These are phyloP conservation scores for Artibeus jamaicensis DNA, from an alignment of 2,797 vertebrate species.

Conservation along the genomic window DNA sequence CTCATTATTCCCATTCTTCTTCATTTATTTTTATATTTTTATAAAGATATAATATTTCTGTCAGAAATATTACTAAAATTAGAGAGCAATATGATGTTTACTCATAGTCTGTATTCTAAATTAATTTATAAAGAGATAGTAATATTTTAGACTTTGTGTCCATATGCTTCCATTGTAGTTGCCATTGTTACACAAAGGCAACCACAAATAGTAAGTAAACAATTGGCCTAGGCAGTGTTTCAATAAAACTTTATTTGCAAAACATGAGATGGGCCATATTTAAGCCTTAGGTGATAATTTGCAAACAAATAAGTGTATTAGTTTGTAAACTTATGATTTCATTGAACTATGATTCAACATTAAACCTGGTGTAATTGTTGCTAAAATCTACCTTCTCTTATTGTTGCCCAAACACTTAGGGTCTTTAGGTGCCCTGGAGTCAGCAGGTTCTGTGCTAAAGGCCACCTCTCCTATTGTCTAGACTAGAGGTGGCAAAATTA, in stretches of 20 bases:
- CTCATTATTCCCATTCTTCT: not conserved
- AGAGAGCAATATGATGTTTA: not conserved
- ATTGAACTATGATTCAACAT: not conserved
- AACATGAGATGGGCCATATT: not conserved
- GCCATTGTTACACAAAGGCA: not conserved
- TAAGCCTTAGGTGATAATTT: not conserved
- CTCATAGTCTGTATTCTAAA: not conserved
- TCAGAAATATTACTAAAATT: not conserved
- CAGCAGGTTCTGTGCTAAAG: not conserved
- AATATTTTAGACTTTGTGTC: not conserved
- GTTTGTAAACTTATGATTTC: not conserved
- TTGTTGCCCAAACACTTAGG: not conserved
- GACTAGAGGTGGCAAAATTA: not conserved
- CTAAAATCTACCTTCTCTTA: not conserved
- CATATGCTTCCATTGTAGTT: not conserved
- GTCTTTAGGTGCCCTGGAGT: accelerated
- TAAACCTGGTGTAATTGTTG: not conserved
- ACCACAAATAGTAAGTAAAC: not conserved
- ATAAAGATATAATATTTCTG: not conserved
- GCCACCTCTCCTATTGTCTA: no score
- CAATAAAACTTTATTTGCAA: constrained; percentile 6
- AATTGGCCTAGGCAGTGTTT: not conserved
- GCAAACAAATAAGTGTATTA: no score
- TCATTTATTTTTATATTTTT: not conserved
- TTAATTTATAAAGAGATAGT: not conserved